Evolutionary conservation across 2,113 vertebrate genomes (phyloP).

Genomic region (Tragelaphus imberbis): DNA sequence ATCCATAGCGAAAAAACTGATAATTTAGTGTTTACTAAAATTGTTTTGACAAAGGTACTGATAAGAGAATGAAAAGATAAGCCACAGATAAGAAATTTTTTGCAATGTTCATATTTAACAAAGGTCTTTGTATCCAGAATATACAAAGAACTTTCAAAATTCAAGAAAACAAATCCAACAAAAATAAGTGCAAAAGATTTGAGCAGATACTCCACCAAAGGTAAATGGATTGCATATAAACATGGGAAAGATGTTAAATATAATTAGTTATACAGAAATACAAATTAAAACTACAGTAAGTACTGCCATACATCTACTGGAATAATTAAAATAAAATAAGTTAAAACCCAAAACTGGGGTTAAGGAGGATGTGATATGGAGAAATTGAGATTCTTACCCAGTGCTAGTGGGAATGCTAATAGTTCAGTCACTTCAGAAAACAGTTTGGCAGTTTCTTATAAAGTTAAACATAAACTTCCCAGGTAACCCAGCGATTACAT

Average conservation of each 20-base stretch:
- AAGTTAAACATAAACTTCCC: slow-evolving; percentile 15
- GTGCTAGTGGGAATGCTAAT: background rate
- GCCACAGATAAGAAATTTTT: background rate
- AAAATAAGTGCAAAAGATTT: slow-evolving; percentile 22
- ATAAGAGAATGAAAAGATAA: background rate
- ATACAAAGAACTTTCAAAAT: slow-evolving; percentile 17
- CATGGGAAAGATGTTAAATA: background rate
- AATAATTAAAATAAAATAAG: background rate
- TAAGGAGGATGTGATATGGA: background rate
- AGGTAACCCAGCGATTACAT: background rate
- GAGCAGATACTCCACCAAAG: background rate
- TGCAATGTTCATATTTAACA: background rate
- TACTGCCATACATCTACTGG: background rate
- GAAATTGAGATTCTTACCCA: background rate
- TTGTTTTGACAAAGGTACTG: background rate
- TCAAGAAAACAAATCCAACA: background rate
- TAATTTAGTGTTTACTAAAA: background rate
- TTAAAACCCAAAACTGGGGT: background rate
- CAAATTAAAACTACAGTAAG: background rate
- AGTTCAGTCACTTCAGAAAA: background rate
- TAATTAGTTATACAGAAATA: background rate
- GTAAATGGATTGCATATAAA: background rate
- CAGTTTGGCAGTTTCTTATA: background rate
- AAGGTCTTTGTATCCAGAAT: slow-evolving; percentile 26
- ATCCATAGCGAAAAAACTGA: background rate